Evolutionary conservation across 2,797 vertebrate species (phyloP), one percentile per base, ranked within the genome.

Genomic region (Pipistrellus kuhlii): DNA sequence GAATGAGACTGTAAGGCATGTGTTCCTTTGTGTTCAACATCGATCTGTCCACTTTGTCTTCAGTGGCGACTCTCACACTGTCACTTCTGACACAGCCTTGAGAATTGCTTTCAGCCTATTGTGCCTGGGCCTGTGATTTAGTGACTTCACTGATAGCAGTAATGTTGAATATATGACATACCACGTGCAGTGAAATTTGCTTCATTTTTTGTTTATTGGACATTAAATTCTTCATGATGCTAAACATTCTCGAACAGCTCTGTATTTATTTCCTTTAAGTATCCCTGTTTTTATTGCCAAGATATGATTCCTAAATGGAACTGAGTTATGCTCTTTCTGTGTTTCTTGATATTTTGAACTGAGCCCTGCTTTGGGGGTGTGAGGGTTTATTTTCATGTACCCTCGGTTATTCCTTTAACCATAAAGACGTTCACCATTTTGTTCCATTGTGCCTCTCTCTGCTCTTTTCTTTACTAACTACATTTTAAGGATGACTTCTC

Each of bases 401-500:
- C 90, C 85, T 85, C 46, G 86, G 89, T 96, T 95, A 71, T 94
- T 96, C 87, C 48, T 12, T 84, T 93, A 89, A 69, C 64, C 88
- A 17, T 30, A 92, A 95, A 96, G 86, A 95, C 3, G 0, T 59
- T 92, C 46, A 27, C 77, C 92, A 0, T 96, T 97, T 98, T 97
- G 93, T 95, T 82, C 93, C 93, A 94, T 15, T 55, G 85, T 96
- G 95, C 89, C 57, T 64, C 71, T 17, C 85, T 97, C 92, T 95
- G 32, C 87, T 97, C 88, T 94, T 97, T 96, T 98, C 97, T 98
- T 97, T 97, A 97, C 97, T 97, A 97, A 98, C 97, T 97, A 6
- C 96, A 95, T 98, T 97, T 98, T 98, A 97, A 97, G 97, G 96
- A 96, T 97, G 98, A 96, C 90, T 98, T 98, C 96, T 96, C 92